These are phyloP conservation scores for Ariolimax columbianus DNA, from an alignment of 2,888 invertebrate species.

Conservation along the genomic window DNA sequence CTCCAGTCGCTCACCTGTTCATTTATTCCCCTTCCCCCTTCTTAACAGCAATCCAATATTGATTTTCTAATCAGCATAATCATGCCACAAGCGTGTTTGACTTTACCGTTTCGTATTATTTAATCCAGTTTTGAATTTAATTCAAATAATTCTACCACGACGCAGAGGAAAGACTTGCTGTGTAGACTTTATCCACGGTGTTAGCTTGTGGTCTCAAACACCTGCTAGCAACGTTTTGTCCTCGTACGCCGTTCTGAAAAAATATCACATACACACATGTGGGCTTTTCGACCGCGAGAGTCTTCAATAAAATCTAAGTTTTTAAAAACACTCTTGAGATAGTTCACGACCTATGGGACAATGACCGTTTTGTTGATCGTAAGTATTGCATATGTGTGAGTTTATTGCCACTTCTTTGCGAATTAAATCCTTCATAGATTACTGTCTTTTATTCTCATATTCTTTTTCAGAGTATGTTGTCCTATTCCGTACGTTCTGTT, in stretches of 20 bases:
- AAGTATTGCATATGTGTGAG: background rate
- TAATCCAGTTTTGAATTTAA: slow-evolving; percentile 9
- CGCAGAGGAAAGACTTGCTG: background rate
- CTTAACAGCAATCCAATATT: background rate
- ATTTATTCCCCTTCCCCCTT: background rate
- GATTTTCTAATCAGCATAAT: slow-evolving; percentile 22
- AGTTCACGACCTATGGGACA: background rate
- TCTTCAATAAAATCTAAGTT: background rate
- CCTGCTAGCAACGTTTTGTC: background rate
- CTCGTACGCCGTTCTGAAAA: background rate
- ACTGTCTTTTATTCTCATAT: background rate
- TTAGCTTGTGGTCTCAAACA: background rate
- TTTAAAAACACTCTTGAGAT: background rate
- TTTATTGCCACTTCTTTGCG: background rate
- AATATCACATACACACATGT: background rate
- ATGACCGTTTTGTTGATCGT: background rate
- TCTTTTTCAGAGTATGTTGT: background rate
- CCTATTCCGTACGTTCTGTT: background rate
- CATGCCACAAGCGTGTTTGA: slow-evolving; percentile 14
- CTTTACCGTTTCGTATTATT: slow-evolving; percentile 16
- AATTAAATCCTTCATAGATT: background rate
- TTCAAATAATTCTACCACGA: slow-evolving; percentile 4
- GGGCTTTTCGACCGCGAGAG: background rate
- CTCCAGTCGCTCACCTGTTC: background rate
- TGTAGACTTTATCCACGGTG: background rate